Conservation (phyloP, 2,113 vertebrate genomes). For the Glaucidium brasilianum region DNA sequence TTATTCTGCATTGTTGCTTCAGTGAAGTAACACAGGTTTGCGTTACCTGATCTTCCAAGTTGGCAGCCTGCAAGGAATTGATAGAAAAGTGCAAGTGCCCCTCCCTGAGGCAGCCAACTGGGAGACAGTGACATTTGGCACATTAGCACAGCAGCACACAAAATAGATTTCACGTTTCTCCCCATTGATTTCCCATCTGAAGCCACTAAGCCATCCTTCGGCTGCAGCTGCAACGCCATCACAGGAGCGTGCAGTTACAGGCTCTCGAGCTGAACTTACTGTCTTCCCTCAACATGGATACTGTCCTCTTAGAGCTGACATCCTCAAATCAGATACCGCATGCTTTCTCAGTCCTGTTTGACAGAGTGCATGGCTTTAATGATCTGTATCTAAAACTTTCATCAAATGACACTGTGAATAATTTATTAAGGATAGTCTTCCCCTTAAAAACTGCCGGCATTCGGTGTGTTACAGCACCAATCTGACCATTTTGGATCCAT, state of each 20-base stretch:
- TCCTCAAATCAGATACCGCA: fast-evolving
- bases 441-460: neutral
- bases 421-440: neutral
- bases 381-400: neutral
- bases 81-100: neutral
- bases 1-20: neutral
- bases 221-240: neutral
- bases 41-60: neutral
- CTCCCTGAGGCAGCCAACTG: neutral
- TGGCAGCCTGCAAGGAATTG: neutral
- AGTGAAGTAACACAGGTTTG: neutral
- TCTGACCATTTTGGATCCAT: neutral
- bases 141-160: neutral
- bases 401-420: neutral
- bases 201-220: neutral
- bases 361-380: neutral
- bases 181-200: neutral
- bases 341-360: neutral
- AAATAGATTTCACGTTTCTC: slow-evolving; percentile 7
- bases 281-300: neutral
- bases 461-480: neutral
- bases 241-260: neutral
- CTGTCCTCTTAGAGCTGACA: neutral
- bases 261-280: neutral
- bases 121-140: neutral